phyloP scores from a whole-genome alignment of 2,888 invertebrate genomes.

The Ochropacha duplaris region DNA sequence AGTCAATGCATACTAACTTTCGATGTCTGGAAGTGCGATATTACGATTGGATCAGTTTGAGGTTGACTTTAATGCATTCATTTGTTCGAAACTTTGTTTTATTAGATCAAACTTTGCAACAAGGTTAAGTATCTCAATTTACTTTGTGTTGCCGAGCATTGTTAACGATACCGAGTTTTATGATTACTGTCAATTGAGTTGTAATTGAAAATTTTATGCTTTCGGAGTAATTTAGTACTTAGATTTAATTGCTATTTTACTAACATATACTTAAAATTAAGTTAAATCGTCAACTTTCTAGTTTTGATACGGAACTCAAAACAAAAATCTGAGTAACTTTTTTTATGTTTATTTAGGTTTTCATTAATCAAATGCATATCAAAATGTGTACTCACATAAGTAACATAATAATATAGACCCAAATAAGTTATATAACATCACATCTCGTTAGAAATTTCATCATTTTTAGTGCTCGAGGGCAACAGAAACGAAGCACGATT shows the following conservation, averaged over 20 bases:
- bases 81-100: conserved; percentile 80
- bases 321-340: background rate
- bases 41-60: conserved; percentile 81
- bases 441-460: conserved; percentile 15
- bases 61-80: conserved; percentile 81
- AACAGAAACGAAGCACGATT: conserved; percentile 50
- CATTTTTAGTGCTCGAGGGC: conserved; percentile 34
- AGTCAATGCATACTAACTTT: conserved; percentile 84
- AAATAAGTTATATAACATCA: background rate
- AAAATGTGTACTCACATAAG: background rate
- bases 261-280: background rate
- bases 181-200: background rate
- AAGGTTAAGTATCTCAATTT: conserved; percentile 70
- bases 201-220: background rate
- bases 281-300: no score
- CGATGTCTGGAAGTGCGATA: conserved; percentile 80
- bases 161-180: background rate
- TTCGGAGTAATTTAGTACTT: background rate
- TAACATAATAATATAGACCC: background rate
- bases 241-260: background rate
- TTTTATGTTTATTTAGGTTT: background rate
- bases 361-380: background rate
- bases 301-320: background rate
- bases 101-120: conserved; percentile 73
- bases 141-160: conserved; percentile 34